A percentile compares a stretch with the other conserved stretches of the same genome.
These are phyloP conservation scores for Plemyria rubiginata DNA, from an alignment of 2,888 invertebrate genomes.

Conservation along the genomic window DNA sequence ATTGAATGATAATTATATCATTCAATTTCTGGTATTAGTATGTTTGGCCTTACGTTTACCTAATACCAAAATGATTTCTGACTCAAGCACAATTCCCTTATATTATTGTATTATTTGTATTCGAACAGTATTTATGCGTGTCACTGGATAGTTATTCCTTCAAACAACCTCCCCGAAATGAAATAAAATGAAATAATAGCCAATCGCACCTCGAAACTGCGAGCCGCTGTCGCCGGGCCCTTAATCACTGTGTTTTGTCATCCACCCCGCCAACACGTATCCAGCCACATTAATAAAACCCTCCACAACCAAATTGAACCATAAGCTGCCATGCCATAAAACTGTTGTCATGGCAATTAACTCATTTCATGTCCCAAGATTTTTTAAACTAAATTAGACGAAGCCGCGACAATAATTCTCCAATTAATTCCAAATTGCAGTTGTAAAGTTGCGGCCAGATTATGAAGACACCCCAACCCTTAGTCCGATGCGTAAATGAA, in stretches of 20 bases:
- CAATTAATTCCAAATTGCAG: slow-evolving; percentile 44
- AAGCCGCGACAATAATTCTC: slow-evolving; percentile 47
- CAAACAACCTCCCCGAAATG: too few relatives aligned
- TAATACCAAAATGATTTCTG: too few relatives aligned
- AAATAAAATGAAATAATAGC: too few relatives aligned
- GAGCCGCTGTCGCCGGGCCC: too few relatives aligned
- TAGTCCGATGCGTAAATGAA: background rate
- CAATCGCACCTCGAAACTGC: too few relatives aligned
- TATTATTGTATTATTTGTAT: too few relatives aligned
- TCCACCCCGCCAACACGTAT: slow-evolving; percentile 3
- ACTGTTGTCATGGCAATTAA: slow-evolving; percentile 52
- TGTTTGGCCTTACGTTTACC: too few relatives aligned
- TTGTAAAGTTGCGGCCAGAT: slow-evolving; percentile 40
- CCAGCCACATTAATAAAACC: slow-evolving; percentile 14
- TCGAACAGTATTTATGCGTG: too few relatives aligned
- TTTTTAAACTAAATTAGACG: slow-evolving; percentile 50
- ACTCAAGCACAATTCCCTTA: too few relatives aligned
- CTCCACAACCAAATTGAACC: slow-evolving; percentile 27
- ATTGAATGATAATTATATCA: too few relatives aligned
- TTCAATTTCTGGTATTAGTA: too few relatives aligned
- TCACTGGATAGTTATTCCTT: too few relatives aligned
- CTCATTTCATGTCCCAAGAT: slow-evolving; percentile 42
- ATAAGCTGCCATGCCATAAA: slow-evolving; percentile 42
- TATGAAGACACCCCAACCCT: slow-evolving; percentile 25
- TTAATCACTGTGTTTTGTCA: background rate